A percentile compares a stretch with the other conserved stretches of the same genome.
Evolutionary conservation across 2,113 vertebrate genomes (phyloP).

Genomic region (Dryoscopus gambensis): DNA sequence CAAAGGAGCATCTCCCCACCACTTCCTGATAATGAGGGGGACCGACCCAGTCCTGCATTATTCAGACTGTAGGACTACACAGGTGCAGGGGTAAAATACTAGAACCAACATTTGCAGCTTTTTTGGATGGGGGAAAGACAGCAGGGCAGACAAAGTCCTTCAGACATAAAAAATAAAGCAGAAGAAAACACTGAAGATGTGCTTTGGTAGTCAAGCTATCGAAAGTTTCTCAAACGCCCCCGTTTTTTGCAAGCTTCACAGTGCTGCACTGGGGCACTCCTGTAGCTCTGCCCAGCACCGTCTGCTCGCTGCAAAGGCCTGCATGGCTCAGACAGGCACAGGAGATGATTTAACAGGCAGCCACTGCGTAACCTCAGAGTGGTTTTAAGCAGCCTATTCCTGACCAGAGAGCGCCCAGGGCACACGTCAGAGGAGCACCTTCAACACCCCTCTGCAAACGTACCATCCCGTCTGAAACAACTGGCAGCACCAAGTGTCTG

Average conservation of each 20-base stretch:
- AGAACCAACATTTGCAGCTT: not conserved
- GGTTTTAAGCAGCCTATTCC: not conserved
- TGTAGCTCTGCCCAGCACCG: not conserved
- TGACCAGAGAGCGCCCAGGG: not conserved
- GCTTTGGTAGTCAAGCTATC: not conserved
- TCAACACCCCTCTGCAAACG: not conserved
- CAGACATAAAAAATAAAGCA: not conserved
- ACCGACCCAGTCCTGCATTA: rapidly evolving
- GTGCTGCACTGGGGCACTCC: not conserved
- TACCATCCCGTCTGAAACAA: not conserved
- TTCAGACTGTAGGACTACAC: not conserved
- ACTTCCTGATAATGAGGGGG: not conserved
- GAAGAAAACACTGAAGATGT: not conserved
- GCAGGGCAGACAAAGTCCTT: not conserved
- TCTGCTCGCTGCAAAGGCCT: not conserved
- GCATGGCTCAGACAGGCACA: not conserved
- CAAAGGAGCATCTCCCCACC: not conserved
- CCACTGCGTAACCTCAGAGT: not conserved
- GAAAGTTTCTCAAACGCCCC: not conserved
- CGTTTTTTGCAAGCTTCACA: not conserved
- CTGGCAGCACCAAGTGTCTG: not conserved
- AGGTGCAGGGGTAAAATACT: not conserved
- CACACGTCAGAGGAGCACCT: not conserved
- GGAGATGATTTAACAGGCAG: not conserved
- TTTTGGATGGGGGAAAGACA: not conserved